Evolutionary conservation across 2,888 invertebrate species (phyloP), one percentile per base, ranked within the genome.

Genomic region (Netelia virgata): DNA sequence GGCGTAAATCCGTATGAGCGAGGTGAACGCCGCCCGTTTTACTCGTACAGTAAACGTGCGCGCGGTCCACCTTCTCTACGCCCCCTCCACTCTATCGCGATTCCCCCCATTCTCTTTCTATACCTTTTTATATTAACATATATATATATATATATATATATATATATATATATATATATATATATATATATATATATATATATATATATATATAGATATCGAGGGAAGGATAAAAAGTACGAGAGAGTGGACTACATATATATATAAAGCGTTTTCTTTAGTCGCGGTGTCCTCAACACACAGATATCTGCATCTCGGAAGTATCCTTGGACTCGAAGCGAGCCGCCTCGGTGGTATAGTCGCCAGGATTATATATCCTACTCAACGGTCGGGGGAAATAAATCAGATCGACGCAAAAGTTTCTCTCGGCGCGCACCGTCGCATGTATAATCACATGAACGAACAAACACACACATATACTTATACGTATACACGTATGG

Each of bases 1-100:
- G 85, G 87, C 87, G 90, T 90, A 90, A 91, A 90, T 90, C 77
- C 89, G 90, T 76, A 66, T 66, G 73, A 77, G 77, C 78, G 75
- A 70, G 72, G 80, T 76, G 64, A 83, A 80, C 83, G 80, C 83
- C 76, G 76, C 76, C 76, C 73, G 83, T 72, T 83, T 76, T 80
- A 70, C 64, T 28, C 74, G 59, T 36, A 36, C 68, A 57, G 80
- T 41, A 61, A 74, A 43, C 76, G 76, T 57, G 57, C 59, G 57
- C 59, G 47, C 57, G 43, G 70, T 74, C 57, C 63, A 61, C 61
- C 41, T 66, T 47, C 68, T 70, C 41, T 53, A 36, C 36, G 36
- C 36, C 36, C 57, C 63, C 41, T 53, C 73, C 57, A 57, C 43
- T 72, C 81, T 68, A 69, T 53, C 16, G 18, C 53, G 36, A 41